Evolutionary conservation across 2,113 vertebrate species (phyloP).

Genomic region (Sorex fumeus): DNA sequence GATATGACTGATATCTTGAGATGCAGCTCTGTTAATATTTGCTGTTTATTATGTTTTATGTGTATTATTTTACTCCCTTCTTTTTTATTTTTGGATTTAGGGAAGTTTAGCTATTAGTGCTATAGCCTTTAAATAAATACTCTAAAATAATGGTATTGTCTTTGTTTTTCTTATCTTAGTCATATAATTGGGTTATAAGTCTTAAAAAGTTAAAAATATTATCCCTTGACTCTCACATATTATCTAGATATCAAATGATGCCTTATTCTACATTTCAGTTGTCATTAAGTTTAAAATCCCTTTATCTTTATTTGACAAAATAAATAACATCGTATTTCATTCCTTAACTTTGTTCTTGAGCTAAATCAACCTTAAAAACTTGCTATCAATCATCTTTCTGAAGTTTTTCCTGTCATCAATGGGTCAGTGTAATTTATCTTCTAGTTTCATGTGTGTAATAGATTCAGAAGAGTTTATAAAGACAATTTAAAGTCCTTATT

Average conservation of each 20-base stretch:
- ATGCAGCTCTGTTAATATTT: neutral
- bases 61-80: neutral
- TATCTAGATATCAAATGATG: neutral
- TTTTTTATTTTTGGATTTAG: neutral
- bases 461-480: neutral
- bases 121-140: neutral
- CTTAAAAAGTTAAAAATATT: neutral
- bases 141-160: neutral
- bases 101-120: neutral
- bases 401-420: neutral
- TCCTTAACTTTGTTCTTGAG: neutral
- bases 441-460: neutral
- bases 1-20: neutral
- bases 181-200: neutral
- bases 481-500: neutral
- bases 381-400: neutral
- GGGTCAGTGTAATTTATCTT: neutral
- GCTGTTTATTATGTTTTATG: neutral
- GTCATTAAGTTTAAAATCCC: slow-evolving; percentile 5
- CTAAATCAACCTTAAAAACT: neutral
- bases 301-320: neutral
- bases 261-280: slow-evolving; percentile 41
- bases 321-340: slow-evolving; percentile 26
- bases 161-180: neutral
- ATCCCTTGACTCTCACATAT: neutral